Percentiles rank a stretch among this genome's conserved stretches.
phyloP scores from a whole-genome alignment of 2,888 invertebrate genomes.

The Tholera decimalis region DNA sequence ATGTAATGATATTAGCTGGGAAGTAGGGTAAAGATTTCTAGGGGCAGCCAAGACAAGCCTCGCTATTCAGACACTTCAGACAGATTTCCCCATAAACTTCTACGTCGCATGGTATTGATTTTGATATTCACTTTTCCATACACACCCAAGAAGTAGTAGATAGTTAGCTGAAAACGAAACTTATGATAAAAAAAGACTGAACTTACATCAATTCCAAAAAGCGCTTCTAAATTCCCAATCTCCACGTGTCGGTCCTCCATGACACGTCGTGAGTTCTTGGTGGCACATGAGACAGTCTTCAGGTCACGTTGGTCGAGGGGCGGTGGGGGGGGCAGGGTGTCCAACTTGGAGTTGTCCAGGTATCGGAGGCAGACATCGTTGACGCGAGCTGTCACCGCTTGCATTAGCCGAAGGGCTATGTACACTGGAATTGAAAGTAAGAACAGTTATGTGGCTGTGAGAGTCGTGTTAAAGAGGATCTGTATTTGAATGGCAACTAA shows the following conservation, averaged over 20 bases:
- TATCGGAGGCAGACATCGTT: slow-evolving; percentile 94
- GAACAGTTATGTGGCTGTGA: not conserved
- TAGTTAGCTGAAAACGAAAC: no score
- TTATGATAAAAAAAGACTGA: no score
- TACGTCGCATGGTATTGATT: no score
- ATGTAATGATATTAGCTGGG: no score
- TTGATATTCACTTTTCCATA: no score
- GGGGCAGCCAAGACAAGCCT: no score
- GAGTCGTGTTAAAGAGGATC: not conserved
- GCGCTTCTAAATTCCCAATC: slow-evolving; percentile 95
- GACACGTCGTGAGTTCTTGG: slow-evolving; percentile 95
- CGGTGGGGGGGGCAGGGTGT: slow-evolving; percentile 92
- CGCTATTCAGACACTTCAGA: no score
- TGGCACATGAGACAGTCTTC: slow-evolving; percentile 93
- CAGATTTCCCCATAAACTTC: no score
- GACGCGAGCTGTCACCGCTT: slow-evolving; percentile 93
- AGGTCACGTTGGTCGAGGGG: slow-evolving; percentile 88
- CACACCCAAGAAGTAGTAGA: no score
- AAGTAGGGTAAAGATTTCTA: no score
- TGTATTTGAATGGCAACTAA: not conserved
- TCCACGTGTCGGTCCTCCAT: slow-evolving; percentile 98
- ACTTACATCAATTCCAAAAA: slow-evolving; percentile 95
- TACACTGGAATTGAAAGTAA: slow-evolving; percentile 90
- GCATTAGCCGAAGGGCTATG: slow-evolving; percentile 94
- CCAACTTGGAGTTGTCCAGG: slow-evolving; percentile 93